Percentiles rank a stretch among this genome's conserved stretches.
phyloP scores from a whole-genome alignment of 1,140 invertebrate genomes.

The Drosophila sturtevanti region DNA sequence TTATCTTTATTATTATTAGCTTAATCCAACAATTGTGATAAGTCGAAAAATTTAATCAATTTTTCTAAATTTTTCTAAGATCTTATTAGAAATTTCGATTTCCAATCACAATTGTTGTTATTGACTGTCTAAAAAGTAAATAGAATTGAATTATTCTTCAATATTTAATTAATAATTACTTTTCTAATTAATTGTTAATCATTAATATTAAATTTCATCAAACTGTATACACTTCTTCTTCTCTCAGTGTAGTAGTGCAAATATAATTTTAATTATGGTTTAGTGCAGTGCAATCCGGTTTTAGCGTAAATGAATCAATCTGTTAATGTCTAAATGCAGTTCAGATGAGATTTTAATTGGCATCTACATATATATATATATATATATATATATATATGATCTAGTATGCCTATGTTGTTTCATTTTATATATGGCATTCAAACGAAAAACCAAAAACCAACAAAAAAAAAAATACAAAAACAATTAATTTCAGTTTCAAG shows the following conservation, averaged over 20 bases:
- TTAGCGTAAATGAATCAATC: neutral
- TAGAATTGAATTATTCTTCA: no score
- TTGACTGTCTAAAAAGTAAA: no score
- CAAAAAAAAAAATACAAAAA: neutral
- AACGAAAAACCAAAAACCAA: neutral
- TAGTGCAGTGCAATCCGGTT: neutral
- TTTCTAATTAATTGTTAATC: no score
- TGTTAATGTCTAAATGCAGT: neutral
- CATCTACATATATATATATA: no score
- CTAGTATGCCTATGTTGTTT: constrained; percentile 11
- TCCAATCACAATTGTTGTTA: no score
- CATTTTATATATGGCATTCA: constrained; percentile 17
- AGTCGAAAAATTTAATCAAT: constrained; percentile 1
- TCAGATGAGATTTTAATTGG: constrained; percentile 19
- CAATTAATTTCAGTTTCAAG: constrained; percentile 3
- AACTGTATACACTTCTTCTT: neutral
- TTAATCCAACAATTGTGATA: neutral
- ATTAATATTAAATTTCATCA: no score
- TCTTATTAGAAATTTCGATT: no score
- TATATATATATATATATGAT: neutral
- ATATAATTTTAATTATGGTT: neutral
- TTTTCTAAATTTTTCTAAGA: neutral
- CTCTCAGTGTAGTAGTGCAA: constrained; percentile 2
- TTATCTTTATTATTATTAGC: no score
- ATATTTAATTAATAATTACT: no score